Evolutionary conservation across 2,888 invertebrate genomes (phyloP).

Genomic region (Trachelus iudaicus): DNA sequence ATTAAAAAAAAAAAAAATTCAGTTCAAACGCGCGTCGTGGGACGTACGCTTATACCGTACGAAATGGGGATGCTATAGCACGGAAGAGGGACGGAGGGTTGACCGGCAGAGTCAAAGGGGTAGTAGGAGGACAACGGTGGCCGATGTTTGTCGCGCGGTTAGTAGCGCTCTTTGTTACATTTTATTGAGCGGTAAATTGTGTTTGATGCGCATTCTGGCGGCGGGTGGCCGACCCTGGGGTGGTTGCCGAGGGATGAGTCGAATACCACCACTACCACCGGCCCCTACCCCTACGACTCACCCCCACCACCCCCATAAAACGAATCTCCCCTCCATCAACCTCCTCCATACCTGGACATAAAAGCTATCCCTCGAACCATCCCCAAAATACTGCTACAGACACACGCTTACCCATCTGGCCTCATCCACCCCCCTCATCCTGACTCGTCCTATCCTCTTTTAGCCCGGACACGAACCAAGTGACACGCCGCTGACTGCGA

Average conservation of each 20-base stretch:
- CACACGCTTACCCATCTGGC: background rate
- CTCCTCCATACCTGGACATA: background rate
- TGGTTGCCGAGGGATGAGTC: background rate
- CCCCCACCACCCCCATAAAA: constrained; percentile 6
- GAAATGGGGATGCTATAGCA: background rate
- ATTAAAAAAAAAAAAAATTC: background rate
- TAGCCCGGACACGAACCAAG: constrained; percentile 12
- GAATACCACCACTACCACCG: background rate
- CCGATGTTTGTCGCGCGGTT: constrained; percentile 21
- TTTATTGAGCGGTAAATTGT: constrained; percentile 24
- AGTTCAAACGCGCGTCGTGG: background rate
- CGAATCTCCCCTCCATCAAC: background rate
- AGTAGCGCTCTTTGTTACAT: constrained; percentile 23
- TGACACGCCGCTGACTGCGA: constrained; percentile 22
- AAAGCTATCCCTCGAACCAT: background rate
- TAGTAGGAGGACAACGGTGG: constrained; percentile 5
- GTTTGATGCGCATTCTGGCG: constrained; percentile 22
- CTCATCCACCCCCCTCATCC: too few relatives aligned
- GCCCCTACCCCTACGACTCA: background rate
- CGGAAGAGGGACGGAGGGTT: background rate
- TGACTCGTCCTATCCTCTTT: background rate
- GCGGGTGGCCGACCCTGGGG: constrained; percentile 8
- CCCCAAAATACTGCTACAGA: background rate
- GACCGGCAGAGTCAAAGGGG: background rate
- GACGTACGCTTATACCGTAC: background rate